Evolutionary conservation across 2,888 invertebrate species (phyloP).

Genomic region (Invenusta paracnida): DNA sequence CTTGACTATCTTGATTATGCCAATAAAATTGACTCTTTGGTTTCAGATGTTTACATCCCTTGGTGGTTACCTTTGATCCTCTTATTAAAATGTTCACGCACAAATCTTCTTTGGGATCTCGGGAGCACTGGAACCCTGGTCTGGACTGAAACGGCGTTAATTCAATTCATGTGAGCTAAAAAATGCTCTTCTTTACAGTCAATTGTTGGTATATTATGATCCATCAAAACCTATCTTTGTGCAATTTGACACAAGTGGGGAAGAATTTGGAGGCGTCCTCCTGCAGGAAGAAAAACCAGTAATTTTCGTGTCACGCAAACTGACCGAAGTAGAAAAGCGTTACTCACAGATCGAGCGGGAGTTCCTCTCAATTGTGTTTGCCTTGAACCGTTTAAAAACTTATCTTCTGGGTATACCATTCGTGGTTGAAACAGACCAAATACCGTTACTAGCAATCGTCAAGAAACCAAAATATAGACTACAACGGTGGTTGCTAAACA

Average conservation of each 20-base stretch:
- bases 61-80: too few relatives aligned
- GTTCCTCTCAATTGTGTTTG: background rate
- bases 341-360: conserved; percentile 27
- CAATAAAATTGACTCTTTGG: too few relatives aligned
- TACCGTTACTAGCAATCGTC: conserved; percentile 1
- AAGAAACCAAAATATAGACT: background rate
- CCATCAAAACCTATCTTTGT: background rate
- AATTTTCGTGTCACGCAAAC: conserved; percentile 22
- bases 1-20: too few relatives aligned
- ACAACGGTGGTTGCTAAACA: conserved; percentile 3
- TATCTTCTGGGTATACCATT: background rate
- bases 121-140: background rate
- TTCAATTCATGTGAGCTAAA: background rate
- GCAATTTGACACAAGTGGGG: background rate
- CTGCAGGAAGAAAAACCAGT: conserved; percentile 24
- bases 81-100: too few relatives aligned
- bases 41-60: too few relatives aligned
- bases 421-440: background rate
- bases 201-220: background rate
- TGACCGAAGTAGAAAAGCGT: background rate
- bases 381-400: background rate
- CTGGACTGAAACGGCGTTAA: background rate
- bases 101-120: background rate
- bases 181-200: background rate
- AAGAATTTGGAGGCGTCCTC: conserved; percentile 1